Percentiles rank a stretch among this genome's conserved stretches.
Evolutionary conservation across 2,113 vertebrate genomes (phyloP).

Genomic region (Lophochroa leadbeateri): DNA sequence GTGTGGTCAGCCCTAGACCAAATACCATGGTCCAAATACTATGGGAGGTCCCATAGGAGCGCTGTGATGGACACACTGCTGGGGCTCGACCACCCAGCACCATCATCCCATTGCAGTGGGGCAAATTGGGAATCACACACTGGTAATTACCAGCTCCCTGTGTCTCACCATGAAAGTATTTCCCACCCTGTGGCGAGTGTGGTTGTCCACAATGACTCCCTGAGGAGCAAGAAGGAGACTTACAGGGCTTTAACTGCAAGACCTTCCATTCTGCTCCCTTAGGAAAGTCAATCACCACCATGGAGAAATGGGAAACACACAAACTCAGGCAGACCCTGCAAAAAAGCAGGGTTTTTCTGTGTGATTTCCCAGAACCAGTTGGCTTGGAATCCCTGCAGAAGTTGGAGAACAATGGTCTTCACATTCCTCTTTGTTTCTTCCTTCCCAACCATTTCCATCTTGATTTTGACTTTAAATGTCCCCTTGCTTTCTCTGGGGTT

Average conservation of each 20-base stretch:
- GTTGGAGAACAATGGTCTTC: neutral
- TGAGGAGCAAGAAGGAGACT: neutral
- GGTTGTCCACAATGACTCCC: neutral
- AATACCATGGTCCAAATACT: too few relatives aligned
- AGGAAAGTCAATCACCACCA: neutral
- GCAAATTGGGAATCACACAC: neutral
- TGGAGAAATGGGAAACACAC: neutral
- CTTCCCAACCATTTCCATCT: neutral
- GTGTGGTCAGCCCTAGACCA: neutral
- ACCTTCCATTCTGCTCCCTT: neutral
- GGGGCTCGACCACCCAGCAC: neutral
- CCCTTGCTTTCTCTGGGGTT: neutral
- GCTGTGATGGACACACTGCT: fast-evolving
- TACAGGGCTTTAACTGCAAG: neutral
- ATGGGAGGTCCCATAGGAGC: neutral
- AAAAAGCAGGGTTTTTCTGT: neutral
- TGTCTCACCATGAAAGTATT: neutral
- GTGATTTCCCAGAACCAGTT: neutral
- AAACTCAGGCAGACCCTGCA: neutral
- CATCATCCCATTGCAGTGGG: neutral
- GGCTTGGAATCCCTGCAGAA: neutral
- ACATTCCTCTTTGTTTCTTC: neutral
- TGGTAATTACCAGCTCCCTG: neutral
- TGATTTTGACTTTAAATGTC: neutral
- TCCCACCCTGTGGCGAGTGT: neutral